Evolutionary conservation across 30 jellyfish, hydroid and myxozoan species (phyloP), one percentile per base, ranked within the genome.

Genomic region (Rhopilema esculentum): DNA sequence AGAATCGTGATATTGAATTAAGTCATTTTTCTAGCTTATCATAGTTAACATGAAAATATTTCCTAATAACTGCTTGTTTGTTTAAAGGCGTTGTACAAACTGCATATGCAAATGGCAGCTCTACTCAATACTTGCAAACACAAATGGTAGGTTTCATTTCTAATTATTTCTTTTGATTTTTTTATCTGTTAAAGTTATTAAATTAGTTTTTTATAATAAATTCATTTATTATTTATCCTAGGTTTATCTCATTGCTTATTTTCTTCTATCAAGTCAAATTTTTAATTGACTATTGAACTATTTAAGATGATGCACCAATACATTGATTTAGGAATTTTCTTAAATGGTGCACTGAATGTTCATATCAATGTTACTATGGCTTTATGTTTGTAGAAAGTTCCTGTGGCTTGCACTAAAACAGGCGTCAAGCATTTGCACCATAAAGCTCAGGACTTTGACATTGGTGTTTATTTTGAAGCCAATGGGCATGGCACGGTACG

Each of bases 401-500:
- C 99, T 8, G 99, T 96, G 25, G 96, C 97, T 8, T 88, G 97
- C 28, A 65, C 97, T 18, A 91, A 91, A 31, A 92, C 98, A 0
- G 99, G 99, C 0, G 99, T 96, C 48, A 96, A 96, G 66, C 97
- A 96, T 78, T 78, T 96, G 57, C 99, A 96, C 80, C 91, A 83
- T 17, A 84, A 80, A 68, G 99, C 99, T 17, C 66, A 61, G 40
- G 97, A 87, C 26, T 96, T 32, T 92, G 99, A 96, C 73, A 85
- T 96, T 67, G 99, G 99, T 26, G 96, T 96, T 49, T 96, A 96
- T 75, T 96, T 96, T 73, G 99, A 96, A 79, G 98, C 99, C 1
- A 96, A 96, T 84, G 99, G 99, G 17, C 99, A 96, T 83, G 99
- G 99, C 48, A 96, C 99, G 70, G 99, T 96, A 52, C 72, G 95